phyloP scores from a whole-genome alignment of 2,797 vertebrate species.

The Falco naumanni region DNA sequence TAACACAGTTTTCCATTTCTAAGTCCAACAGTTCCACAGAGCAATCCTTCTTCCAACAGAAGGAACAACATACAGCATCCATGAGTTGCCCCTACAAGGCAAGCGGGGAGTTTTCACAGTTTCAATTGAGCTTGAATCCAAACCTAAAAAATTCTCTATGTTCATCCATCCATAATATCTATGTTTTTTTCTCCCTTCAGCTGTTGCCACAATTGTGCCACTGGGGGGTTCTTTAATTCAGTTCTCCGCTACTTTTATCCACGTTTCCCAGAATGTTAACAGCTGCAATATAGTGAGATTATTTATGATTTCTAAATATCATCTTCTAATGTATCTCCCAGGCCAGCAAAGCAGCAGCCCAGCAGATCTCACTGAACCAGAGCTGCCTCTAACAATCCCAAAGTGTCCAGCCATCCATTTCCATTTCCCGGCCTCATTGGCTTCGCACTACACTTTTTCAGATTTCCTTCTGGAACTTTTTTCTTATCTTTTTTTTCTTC shows the following conservation, averaged over 20 bases:
- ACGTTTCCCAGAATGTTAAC: slow-evolving; percentile 28
- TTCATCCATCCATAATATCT: slow-evolving; percentile 14
- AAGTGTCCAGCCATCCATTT: slow-evolving; percentile 8
- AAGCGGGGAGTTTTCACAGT: background rate
- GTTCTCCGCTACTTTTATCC: slow-evolving; percentile 30
- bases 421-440: background rate
- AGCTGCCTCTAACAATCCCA: slow-evolving; percentile 12
- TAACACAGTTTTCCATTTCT: background rate
- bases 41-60: background rate
- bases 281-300: slow-evolving; percentile 21
- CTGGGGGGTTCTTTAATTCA: background rate
- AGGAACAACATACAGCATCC: background rate
- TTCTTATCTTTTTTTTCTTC: too few relatives aligned
- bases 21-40: background rate
- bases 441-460: background rate
- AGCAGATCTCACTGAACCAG: slow-evolving; percentile 53
- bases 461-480: background rate
- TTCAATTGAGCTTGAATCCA: slow-evolving; percentile 15
- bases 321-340: slow-evolving; percentile 38
- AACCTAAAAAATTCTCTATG: slow-evolving; percentile 31
- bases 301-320: slow-evolving; percentile 60
- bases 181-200: background rate
- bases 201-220: slow-evolving; percentile 8
- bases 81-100: background rate
- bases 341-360: slow-evolving; percentile 8